phyloP scores from a whole-genome alignment of 2,888 invertebrate genomes.

The Amiota communis region DNA sequence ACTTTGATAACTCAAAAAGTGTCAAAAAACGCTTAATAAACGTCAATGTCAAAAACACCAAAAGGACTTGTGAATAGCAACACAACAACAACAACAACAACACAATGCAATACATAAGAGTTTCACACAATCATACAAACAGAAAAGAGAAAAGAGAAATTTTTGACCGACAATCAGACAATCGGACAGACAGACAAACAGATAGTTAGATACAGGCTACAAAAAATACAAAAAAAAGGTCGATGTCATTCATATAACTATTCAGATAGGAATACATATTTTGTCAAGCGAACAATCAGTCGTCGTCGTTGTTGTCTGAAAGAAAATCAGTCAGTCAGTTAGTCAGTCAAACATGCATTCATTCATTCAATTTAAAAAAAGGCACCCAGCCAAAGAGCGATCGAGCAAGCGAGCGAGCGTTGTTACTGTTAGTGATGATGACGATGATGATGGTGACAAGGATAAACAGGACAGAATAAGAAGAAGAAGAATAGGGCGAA shows the following conservation, averaged over 20 bases:
- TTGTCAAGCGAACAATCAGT: conserved; percentile 35
- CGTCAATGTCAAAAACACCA: conserved; percentile 59
- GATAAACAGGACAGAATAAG: conserved; percentile 18
- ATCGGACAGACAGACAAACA: neutral
- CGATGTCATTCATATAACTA: neutral
- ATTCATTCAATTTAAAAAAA: conserved; percentile 18
- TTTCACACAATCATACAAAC: neutral
- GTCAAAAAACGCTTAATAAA: conserved; percentile 65
- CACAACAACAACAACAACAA: conserved; percentile 10
- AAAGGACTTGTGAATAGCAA: conserved; percentile 4
- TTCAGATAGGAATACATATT: neutral
- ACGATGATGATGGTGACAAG: neutral
- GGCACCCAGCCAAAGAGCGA: neutral
- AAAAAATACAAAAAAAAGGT: neutral
- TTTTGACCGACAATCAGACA: conserved; percentile 46
- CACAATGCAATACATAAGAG: conserved; percentile 39
- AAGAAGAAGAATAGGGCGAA: too few relatives aligned
- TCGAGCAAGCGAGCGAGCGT: neutral
- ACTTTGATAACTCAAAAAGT: conserved; percentile 55
- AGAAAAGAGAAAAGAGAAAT: neutral
- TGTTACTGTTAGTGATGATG: neutral
- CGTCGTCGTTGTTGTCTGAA: conserved; percentile 14
- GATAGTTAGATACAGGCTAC: too few relatives aligned
- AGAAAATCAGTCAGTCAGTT: conserved; percentile 15
- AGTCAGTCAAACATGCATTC: conserved; percentile 21